Evolutionary conservation across 1,140 invertebrate species (phyloP), one percentile per base, ranked within the genome.

Genomic region (Atta texana): DNA sequence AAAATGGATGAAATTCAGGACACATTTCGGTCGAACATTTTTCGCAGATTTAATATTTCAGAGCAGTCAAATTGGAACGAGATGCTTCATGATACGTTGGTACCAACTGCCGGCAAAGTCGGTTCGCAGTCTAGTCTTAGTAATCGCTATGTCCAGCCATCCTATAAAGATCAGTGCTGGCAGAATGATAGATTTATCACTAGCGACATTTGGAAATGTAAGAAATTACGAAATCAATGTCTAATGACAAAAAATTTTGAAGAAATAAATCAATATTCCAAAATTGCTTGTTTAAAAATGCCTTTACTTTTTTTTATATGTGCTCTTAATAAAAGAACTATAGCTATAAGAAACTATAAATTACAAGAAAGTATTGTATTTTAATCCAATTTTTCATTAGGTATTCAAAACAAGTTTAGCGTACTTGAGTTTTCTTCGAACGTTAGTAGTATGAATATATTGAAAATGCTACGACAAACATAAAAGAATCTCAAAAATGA

Each of bases 61-160:
- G 92, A 91, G 89, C 51, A 85, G 72, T 57, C 74, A 74, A n/a
- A 72, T 93, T 12, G 92, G 92, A 24, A 21, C 63, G 14, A 75
- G 71, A 5, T 88, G 91, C 34, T 89, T 91, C 8, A 89, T 84
- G 85, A 92, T 90, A 5, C 66, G 90, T 64, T 93, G 92, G 92
- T 90, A 92, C 31, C 16, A 78, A 3, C 66, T 93, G 14, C 86
- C 91, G 12, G 44, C n/a, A 18, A 88, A 86, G 24, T 74, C 84
- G 16, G 44, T 87, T 39, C 86, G 71, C 0, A 81, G 68, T 51
- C 31, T 93, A 12, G 51, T 93, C 6, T 63, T 93, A 31, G 74
- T 92, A 0, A 91, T 92, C 5, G 80, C 75, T 8, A 88, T 87
- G 16, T 87, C 88, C 7, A 87, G 82, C 10, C 80, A 69, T 39